Base-by-base conservation (phyloP, 2,113 vertebrate species). In the Epinephelus lanceolatus region DNA sequence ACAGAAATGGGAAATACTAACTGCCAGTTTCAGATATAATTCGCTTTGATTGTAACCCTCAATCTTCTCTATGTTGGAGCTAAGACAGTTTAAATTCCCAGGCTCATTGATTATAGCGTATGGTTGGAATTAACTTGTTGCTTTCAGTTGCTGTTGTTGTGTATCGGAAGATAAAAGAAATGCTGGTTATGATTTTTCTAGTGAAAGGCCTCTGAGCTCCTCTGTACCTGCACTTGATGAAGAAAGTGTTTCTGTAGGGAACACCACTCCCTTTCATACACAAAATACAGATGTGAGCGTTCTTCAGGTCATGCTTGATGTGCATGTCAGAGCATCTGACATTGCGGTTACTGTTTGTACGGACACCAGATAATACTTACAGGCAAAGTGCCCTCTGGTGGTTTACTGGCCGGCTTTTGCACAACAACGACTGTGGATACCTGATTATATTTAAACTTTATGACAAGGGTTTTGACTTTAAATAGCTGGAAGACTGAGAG, bases 241-340 rank as follows among this genome's bases (percentile, higher is more conserved):
- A 25, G 17, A 68, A 56, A 19, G 71, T 30, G 33, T 65, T 80
- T 65, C 66, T 77, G 42, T 59, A 57, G 42, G 18, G 78, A 84
- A 89, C 83, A 81, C 49, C 78, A 3, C n/a, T 70, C 60, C 30
- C 89, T 83, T 86, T 88, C 66, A 88, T 81, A 30, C 30, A 30
- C 30, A 30, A 30, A 30, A 51, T 49, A 30, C 14, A 40, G 51
- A 49, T 37, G 68, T 83, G 89, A 71, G 37, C 9, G 17, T 52
- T 71, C 55, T 30, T 67, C 17, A 42, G 56, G 45, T 53, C 65
- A n/a, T 71, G 80, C 51, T 71, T 3, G 7, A 56, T 65, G 73
- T 65, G 23, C 79, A 51, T 56, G 59, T 74, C 65, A 78, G 68
- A 30, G 37, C 56, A 30, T 42, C 51, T 80, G 73, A 60, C 53